Percentiles rank a stretch among this genome's conserved stretches.
phyloP scores from a whole-genome alignment of 2,888 invertebrate genomes.

The Allacma fusca region DNA sequence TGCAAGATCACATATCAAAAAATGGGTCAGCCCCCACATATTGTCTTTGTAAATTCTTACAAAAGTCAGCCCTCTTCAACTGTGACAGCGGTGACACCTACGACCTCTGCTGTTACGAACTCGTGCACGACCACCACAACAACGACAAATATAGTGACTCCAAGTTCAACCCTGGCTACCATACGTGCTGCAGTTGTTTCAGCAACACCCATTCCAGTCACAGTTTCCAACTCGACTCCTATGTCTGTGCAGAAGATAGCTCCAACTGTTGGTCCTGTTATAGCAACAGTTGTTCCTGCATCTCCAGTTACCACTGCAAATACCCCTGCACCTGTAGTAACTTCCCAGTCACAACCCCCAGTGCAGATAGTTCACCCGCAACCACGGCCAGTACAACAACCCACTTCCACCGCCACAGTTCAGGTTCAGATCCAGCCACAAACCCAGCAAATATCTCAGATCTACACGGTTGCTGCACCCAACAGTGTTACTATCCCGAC shows the following conservation, averaged over 20 bases:
- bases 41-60: conserved; percentile 49
- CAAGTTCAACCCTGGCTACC: too few relatives aligned
- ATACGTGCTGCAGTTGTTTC: conserved; percentile 66
- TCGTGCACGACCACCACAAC: too few relatives aligned
- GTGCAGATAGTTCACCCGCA: conserved; percentile 32
- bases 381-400: conserved; percentile 36
- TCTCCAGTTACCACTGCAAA: conserved; percentile 13
- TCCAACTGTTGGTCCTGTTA: conserved; percentile 62
- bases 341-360: background rate
- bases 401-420: conserved; percentile 6
- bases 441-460: conserved; percentile 43
- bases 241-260: conserved; percentile 50
- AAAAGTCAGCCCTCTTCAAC: conserved; percentile 43
- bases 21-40: conserved; percentile 71
- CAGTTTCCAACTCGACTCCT: conserved; percentile 61
- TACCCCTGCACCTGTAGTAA: conserved; percentile 14
- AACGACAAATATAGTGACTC: too few relatives aligned
- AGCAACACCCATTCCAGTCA: conserved; percentile 66
- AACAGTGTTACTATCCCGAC: conserved; percentile 22
- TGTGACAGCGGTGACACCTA: conserved; percentile 19
- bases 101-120: conserved; percentile 60
- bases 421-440: conserved; percentile 43
- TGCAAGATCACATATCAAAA: conserved; percentile 87
- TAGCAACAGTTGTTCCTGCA: conserved; percentile 66
- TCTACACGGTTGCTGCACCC: conserved; percentile 40